These are phyloP conservation scores for Diadema setosum DNA, from an alignment of 35 echinoderm and acorn worm species.

Conservation along the genomic window DNA sequence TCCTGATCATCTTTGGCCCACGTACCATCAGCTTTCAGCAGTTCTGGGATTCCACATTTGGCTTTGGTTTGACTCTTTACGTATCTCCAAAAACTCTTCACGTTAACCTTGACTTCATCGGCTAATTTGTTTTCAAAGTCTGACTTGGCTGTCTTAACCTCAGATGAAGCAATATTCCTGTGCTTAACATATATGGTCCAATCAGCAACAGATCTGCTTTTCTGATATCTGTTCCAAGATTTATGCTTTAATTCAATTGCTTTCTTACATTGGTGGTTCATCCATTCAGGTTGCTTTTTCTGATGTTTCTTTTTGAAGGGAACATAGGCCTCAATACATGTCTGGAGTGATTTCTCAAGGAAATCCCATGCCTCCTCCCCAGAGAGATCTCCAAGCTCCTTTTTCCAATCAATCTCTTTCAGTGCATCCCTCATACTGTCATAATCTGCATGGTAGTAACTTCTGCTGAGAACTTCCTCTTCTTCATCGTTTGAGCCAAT, in stretches of 20 bases:
- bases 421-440: background rate
- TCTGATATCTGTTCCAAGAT: conserved; percentile 6
- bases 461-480: background rate
- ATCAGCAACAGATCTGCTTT: background rate
- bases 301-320: too few species aligned
- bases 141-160: too few species aligned
- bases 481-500: background rate
- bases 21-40: background rate
- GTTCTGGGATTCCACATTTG: background rate
- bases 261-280: background rate
- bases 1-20: conserved; percentile 7
- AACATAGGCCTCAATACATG: background rate
- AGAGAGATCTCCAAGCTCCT: background rate
- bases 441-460: background rate
- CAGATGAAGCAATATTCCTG: too few species aligned
- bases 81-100: conserved; percentile 16
- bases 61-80: background rate
- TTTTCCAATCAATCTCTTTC: background rate
- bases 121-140: background rate
- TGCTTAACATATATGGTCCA: background rate
- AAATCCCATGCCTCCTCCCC: background rate
- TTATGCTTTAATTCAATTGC: background rate
- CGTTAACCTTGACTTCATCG: background rate
- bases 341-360: background rate
- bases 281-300: background rate